Evolutionary conservation across 1,140 invertebrate species (phyloP), one percentile per base, ranked within the genome.

Genomic region (Sycophaga agraensis): DNA sequence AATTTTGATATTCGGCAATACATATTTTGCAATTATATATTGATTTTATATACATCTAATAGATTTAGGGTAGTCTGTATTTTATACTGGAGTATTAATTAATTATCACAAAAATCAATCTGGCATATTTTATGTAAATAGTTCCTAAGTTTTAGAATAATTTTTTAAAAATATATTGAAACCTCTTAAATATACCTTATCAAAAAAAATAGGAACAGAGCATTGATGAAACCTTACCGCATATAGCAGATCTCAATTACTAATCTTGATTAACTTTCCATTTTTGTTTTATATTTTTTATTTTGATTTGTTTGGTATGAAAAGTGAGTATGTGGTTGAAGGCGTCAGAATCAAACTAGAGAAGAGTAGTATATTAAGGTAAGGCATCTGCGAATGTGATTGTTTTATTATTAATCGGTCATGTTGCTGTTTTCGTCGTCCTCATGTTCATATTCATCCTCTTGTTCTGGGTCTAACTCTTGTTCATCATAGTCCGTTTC

Each of bases 401-500:
- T 49, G 35, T 59, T 59, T 42, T 26, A 63, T 74, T 80, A 78
- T 79, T 79, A 72, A 66, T 80, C 78, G 51, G 78, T 77, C 68
- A 76, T 71, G 63, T 80, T 80, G 64, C 72, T 77, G 58, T 72
- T 79, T 39, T 72, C 73, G 31, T 81, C 79, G 62, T 74, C 59
- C 1, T 80, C 78, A 26, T 76, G 77, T 24, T 76, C 78, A 17
- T 68, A 72, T 12, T 77, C 76, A 7, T 62, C 35, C 12, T 63
- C 60, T n/a, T 62, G 59, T 4, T 61, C 50, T 6, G 55, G 51
- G 0, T 63, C 60, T 3, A 56, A 45, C 1, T 56, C 60, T 2
- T 50, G 60, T 1, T 81, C 78, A 12, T 80, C 79, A 59, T 81
- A 80, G 64, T 81, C 78, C 40, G 77, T 80, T 65, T 81, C 79